Evolutionary conservation across 2,888 invertebrate species (phyloP), one percentile per base, ranked within the genome.

Genomic region (Octonoba sinensis): DNA sequence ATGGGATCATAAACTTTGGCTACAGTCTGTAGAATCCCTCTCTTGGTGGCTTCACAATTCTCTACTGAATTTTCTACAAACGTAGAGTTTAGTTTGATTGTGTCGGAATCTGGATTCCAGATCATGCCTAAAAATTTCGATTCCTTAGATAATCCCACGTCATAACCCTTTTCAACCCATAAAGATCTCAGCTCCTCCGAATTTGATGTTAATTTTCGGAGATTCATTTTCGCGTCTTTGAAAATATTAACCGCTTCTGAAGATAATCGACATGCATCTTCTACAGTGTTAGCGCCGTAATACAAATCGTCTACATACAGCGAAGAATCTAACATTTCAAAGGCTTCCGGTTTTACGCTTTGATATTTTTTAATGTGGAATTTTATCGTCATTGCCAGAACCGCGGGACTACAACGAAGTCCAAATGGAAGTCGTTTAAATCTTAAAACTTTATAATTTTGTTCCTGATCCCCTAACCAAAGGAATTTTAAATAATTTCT

Each of bases 261-360:
- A 16, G n/a, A 44, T 24, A 8, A 62, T 16, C 3, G 16, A 62
- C 4, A 62, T 6, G 62, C 20, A n/a, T 62, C 44, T 24, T 24
- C 24, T 12, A 62, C 44, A 44, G n/a, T 46, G 27, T n/a, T 18
- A 18, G 16, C 4, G 44, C 62, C 62, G 12, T 16, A 62, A 44
- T 46, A 62, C 46, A 62, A 62, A 62, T 62, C 46, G 18, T 62
- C 62, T 24, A 44, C n/a, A n/a, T 15, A 62, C 18, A 62, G 11
- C 15, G 46, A 20, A n/a, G 62, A n/a, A 46, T 62, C 16, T 62
- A 62, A 46, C 46, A 62, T 62, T 44, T 36, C 44, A 44, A 18
- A 62, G 4, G 6, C 13, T 24, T 62, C 15, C 13, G 18, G 18
- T 3, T 62, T 62, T 3, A 2, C 18, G 20, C 12, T 44, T n/a